Conservation (phyloP, 2,113 vertebrate species). For the Galemys pyrenaicus region DNA sequence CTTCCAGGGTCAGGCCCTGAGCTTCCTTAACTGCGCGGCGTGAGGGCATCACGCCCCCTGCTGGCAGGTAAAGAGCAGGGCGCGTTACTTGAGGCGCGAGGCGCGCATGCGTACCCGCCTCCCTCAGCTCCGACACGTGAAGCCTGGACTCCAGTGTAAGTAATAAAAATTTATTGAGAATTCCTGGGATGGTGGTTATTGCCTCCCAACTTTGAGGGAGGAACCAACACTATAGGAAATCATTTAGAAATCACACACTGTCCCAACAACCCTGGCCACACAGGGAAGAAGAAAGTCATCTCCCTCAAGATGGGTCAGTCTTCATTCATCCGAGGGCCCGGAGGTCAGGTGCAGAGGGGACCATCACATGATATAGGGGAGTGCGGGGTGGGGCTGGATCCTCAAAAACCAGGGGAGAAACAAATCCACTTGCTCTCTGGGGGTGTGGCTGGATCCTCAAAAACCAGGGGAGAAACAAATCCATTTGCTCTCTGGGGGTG, state of each 20-base stretch:
- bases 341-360: not conserved
- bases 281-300: not conserved
- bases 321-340: conserved; percentile 30
- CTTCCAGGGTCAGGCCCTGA: not conserved
- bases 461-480: not conserved
- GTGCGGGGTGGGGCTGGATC: not conserved
- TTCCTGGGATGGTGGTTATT: conserved; percentile 57
- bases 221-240: conserved; percentile 55
- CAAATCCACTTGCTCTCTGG: not conserved
- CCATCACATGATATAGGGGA: conserved; percentile 3
- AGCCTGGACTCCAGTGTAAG: conserved; percentile 25
- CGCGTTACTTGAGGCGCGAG: no score
- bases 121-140: not conserved
- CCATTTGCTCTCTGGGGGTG: not conserved
- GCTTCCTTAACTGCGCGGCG: not conserved
- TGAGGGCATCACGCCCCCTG: conserved; percentile 44
- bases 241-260: conserved; percentile 65
- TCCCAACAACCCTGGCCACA: conserved; percentile 9
- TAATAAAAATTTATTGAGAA: conserved; percentile 82
- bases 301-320: not conserved
- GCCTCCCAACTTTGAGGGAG: conserved; percentile 29
- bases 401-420: conserved; percentile 2
- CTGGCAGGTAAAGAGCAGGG: not conserved
- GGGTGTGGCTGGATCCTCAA: no score
- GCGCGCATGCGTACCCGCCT: not conserved